Percentiles rank a stretch among this genome's conserved stretches.
Conservation (phyloP, 2,888 invertebrate species). For the Lasioglossum leucozonium region DNA sequence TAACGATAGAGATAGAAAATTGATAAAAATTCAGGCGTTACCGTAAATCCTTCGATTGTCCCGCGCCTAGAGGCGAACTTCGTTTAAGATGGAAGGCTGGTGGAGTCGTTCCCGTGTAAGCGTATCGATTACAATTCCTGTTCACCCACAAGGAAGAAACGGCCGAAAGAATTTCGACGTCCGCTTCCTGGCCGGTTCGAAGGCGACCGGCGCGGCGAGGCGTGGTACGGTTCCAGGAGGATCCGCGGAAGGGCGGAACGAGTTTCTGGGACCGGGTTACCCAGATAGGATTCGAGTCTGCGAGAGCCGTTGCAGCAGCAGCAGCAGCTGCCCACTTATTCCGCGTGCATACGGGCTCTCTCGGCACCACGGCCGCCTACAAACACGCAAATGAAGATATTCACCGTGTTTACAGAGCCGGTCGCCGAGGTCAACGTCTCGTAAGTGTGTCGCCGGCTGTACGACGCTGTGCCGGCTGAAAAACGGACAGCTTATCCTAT, state of each 20-base stretch:
- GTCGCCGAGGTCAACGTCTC: conserved; percentile 72
- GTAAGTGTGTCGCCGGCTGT: conserved; percentile 71
- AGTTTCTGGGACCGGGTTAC: conserved; percentile 83
- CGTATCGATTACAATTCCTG: conserved; percentile 26
- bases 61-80: not conserved
- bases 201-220: conserved; percentile 19
- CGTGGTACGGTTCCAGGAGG: conserved; percentile 51
- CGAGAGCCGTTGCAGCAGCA: conserved; percentile 58
- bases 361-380: conserved; percentile 61
- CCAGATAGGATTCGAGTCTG: conserved; percentile 77
- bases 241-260: conserved; percentile 77
- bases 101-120: not conserved
- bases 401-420: conserved; percentile 69
- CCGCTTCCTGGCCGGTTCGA: conserved; percentile 36
- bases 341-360: conserved; percentile 62
- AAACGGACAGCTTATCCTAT: conserved; percentile 63
- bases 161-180: conserved; percentile 42
- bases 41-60: not conserved
- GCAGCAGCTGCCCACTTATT: conserved; percentile 76
- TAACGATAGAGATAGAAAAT: not conserved
- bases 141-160: not conserved
- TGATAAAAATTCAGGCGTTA: not conserved
- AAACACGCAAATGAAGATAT: conserved; percentile 74
- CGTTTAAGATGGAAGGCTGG: not conserved
- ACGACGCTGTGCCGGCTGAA: conserved; percentile 58